Evolutionary conservation across 2,888 invertebrate genomes (phyloP), one percentile per base, ranked within the genome.

Genomic region (Lasius fuliginosus): DNA sequence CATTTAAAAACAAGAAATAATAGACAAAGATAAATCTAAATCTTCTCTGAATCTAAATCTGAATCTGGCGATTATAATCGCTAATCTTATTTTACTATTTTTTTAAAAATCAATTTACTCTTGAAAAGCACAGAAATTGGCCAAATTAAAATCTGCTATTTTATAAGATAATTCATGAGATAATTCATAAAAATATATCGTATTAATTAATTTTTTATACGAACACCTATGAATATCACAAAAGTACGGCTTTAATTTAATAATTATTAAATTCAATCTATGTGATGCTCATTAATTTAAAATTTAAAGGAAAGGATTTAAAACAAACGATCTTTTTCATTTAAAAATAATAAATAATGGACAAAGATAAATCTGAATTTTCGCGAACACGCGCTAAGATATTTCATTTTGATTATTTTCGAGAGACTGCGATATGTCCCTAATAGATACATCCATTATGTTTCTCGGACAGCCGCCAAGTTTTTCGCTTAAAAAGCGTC

Each of bases 401-500:
- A 42, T 53, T 6, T 1, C 53, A 69, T n/a, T 77, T 69, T 23
- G 60, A 81, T 73, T 27, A 74, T 81, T 74, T 46, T 46, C 40
- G 27, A 73, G 27, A 73, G 75, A 73, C 46, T 23, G 62, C 65
- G 27, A 65, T 67, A 73, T 36, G 68, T 69, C 15, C 74, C 67
- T 83, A 88, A 84, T 64, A 81, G 65, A 85, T 64, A 83, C 83
- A 77, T 89, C 74, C 74, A 88, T 76, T 79, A 79, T 15, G 73
- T 68, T 60, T 62, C 62, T 68, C 58, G 42, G 49, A 87, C 62
- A 71, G 60, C 40, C 75, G 69, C 73, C 85, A 58, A 83, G 81
- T 84, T 88, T 88, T 89, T 89, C 87, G 73, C 82, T 65, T 65
- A 56, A 46, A 64, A 49, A 89, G 58, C 88, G 88, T 49, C 27